A percentile compares a stretch with the other conserved stretches of the same genome.
These are phyloP conservation scores for Choreutis nemorana DNA, from an alignment of 2,888 invertebrate genomes.

Conservation along the genomic window DNA sequence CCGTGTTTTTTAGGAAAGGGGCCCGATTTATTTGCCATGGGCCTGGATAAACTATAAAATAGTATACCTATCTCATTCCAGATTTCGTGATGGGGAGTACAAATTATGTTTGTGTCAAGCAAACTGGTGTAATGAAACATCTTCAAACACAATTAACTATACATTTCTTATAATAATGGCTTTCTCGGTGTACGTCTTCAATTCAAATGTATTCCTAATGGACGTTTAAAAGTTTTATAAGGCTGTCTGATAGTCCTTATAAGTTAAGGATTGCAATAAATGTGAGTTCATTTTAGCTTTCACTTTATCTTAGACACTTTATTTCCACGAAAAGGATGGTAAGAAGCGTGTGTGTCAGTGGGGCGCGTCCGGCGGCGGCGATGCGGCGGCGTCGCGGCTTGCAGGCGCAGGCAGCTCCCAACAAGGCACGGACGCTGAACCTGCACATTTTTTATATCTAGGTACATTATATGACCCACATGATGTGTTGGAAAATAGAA, in stretches of 20 bases:
- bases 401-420: conserved; percentile 6
- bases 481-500: conserved; percentile 44
- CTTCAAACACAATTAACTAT: conserved; percentile 3
- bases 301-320: conserved; percentile 57
- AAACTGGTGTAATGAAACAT: conserved; percentile 57
- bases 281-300: conserved; percentile 56
- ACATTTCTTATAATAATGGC: too few relatives aligned
- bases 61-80: too few relatives aligned
- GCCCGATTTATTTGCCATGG: too few relatives aligned
- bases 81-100: conserved; percentile 41
- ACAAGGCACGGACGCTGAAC: conserved; percentile 8
- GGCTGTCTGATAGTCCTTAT: neutral
- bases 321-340: conserved; percentile 61
- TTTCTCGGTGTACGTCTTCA: conserved; percentile 6
- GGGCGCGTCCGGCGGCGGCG: conserved; percentile 61
- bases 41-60: neutral
- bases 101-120: conserved; percentile 46
- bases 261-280: conserved; percentile 39
- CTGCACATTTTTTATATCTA: conserved; percentile 40
- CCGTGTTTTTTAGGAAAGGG: too few relatives aligned
- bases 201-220: too few relatives aligned
- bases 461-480: conserved; percentile 39
- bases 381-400: conserved; percentile 26
- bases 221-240: too few relatives aligned
- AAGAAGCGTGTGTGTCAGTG: conserved; percentile 62